These are phyloP conservation scores for Lepisosteus oculatus DNA, from an alignment of 2,113 vertebrate genomes.

Conservation along the genomic window DNA sequence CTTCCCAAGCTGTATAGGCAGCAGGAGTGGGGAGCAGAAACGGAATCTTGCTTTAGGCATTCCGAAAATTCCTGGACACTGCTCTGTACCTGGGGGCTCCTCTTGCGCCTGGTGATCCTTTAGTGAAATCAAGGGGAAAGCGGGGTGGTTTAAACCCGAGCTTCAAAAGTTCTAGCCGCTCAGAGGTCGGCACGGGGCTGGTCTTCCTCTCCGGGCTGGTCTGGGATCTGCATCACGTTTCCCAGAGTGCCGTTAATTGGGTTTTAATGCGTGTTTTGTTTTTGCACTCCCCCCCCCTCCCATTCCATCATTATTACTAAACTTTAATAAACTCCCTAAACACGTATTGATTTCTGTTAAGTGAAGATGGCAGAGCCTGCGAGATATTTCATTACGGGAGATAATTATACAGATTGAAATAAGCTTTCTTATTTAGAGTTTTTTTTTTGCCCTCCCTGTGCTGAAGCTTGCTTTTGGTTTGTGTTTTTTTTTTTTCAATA, in stretches of 20 bases:
- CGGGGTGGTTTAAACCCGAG: too few species aligned
- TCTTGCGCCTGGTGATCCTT: too few species aligned
- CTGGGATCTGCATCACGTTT: slow-evolving; percentile 20
- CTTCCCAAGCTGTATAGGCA: too few species aligned
- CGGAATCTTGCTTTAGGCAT: too few species aligned
- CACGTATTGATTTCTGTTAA: slow-evolving; percentile 71
- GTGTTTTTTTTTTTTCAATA: slow-evolving; percentile 33
- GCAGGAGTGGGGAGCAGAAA: too few species aligned
- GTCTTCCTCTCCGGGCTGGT: too few species aligned
- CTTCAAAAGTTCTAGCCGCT: too few species aligned
- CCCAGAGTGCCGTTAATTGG: slow-evolving; percentile 49
- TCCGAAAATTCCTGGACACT: too few species aligned
- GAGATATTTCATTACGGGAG: slow-evolving; percentile 74
- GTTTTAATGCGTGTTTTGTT: slow-evolving; percentile 49
- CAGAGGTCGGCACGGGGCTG: too few species aligned
- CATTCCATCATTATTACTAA: slow-evolving; percentile 53
- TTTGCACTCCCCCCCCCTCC: slow-evolving; percentile 20
- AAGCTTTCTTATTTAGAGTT: slow-evolving; percentile 68
- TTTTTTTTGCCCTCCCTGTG: not conserved
- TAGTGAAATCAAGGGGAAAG: too few species aligned
- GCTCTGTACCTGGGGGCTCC: too few species aligned
- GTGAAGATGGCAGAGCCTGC: slow-evolving; percentile 69
- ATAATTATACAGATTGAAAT: slow-evolving; percentile 77
- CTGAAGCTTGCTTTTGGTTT: too few species aligned
- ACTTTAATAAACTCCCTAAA: slow-evolving; percentile 76